These are phyloP conservation scores for Cybosia mesomella DNA, from an alignment of 2,888 invertebrate species.

Conservation along the genomic window DNA sequence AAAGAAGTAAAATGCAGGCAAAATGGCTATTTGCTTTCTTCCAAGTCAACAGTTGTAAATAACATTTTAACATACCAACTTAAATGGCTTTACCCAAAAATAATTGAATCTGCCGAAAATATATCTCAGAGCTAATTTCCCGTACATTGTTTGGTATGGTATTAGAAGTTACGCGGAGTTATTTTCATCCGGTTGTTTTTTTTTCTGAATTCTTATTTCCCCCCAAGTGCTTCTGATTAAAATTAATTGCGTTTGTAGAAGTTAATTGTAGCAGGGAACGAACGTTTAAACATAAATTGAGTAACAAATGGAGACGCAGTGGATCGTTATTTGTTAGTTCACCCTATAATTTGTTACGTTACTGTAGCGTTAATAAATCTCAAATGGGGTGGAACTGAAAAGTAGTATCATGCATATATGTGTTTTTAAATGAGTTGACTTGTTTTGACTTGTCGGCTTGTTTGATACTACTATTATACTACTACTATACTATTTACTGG, in stretches of 20 bases:
- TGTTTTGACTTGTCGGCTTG: no score
- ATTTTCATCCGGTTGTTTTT: constrained; percentile 60
- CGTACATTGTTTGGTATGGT: constrained; percentile 40
- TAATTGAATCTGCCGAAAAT: constrained; percentile 27
- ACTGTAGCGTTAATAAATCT: constrained; percentile 48
- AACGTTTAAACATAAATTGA: constrained; percentile 67
- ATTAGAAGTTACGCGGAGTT: constrained; percentile 38
- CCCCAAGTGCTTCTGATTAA: constrained; percentile 75
- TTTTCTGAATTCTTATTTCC: constrained; percentile 59
- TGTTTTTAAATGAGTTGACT: constrained; percentile 8
- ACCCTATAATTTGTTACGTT: constrained; percentile 54
- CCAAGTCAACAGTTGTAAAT: background rate
- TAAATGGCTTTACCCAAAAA: constrained; percentile 15
- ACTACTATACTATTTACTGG: no score
- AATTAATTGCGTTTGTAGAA: constrained; percentile 76
- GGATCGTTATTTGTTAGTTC: constrained; percentile 58
- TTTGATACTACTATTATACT: no score
- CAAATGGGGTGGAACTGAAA: constrained; percentile 39
- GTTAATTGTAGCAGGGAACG: constrained; percentile 73
- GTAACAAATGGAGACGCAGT: constrained; percentile 65
- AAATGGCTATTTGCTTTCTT: background rate
- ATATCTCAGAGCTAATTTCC: constrained; percentile 38
- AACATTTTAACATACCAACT: background rate
- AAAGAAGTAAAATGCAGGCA: background rate
- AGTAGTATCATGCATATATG: constrained; percentile 39